Percentiles rank a stretch among this genome's conserved stretches.
phyloP scores from a whole-genome alignment of 2,113 vertebrate species.

The Elachura formosa region DNA sequence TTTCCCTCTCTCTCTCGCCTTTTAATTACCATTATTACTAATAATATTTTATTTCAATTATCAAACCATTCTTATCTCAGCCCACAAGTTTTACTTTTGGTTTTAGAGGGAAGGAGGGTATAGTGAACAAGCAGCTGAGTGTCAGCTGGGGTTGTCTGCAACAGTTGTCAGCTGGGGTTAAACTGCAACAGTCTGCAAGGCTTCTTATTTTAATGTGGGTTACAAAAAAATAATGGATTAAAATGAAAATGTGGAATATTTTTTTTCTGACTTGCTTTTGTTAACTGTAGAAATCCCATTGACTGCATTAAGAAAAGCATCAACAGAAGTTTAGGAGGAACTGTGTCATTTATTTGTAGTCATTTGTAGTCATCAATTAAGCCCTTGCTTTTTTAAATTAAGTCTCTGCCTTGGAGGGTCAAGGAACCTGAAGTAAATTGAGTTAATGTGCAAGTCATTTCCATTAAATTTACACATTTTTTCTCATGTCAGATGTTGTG shows the following conservation, averaged over 20 bases:
- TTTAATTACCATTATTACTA: background rate
- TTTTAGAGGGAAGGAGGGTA: accelerated
- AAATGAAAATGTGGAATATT: background rate
- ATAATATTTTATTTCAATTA: background rate
- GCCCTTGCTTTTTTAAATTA: background rate
- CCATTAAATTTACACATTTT: background rate
- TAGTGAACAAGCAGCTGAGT: background rate
- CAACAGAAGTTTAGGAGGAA: background rate
- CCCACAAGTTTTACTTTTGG: background rate
- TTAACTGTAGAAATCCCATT: background rate
- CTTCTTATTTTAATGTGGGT: background rate
- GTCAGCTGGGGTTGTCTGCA: background rate
- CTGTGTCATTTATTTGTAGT: background rate
- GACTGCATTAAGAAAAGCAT: background rate
- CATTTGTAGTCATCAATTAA: background rate
- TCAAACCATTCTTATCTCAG: background rate
- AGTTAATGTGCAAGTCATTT: background rate
- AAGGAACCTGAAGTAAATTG: background rate
- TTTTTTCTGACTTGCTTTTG: background rate
- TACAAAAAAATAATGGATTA: background rate
- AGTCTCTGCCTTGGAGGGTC: background rate
- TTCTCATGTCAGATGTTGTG: background rate
- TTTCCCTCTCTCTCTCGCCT: background rate
- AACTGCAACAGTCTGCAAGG: background rate
- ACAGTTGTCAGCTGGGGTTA: background rate